These are phyloP conservation scores for Hucho hucho DNA, from an alignment of 2,113 vertebrate genomes.

Conservation along the genomic window DNA sequence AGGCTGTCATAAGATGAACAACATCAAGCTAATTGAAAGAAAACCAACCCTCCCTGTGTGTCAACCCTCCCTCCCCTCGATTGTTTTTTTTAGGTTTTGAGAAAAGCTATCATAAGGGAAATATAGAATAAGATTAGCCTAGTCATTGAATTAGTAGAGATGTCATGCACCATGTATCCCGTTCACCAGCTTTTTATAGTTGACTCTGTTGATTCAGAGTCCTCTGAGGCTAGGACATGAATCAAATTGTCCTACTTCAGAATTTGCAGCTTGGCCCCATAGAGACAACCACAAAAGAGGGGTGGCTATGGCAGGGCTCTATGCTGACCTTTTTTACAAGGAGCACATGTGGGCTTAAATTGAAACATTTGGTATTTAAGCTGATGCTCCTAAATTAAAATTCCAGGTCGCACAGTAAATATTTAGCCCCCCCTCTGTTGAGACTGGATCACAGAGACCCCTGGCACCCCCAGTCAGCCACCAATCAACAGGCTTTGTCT, in stretches of 20 bases:
- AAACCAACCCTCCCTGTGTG: not conserved
- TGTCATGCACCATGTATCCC: too few relatives aligned
- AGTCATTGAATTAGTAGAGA: conserved; percentile 3
- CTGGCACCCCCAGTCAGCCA: conserved; percentile 31
- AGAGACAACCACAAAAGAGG: too few relatives aligned
- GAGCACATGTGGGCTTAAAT: too few relatives aligned
- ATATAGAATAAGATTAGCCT: not conserved
- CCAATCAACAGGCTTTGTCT: conserved; percentile 67
- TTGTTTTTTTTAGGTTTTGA: not conserved
- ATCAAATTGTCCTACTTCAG: too few relatives aligned
- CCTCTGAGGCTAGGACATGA: not conserved
- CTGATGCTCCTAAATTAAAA: too few relatives aligned
- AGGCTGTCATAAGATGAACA: conserved; percentile 37
- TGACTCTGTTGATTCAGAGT: conserved; percentile 13
- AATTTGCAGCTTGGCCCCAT: too few relatives aligned
- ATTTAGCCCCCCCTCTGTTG: conserved; percentile 13
- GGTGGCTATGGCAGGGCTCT: too few relatives aligned
- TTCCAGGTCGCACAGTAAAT: too few relatives aligned
- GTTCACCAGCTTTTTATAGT: not conserved
- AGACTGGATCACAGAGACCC: conserved; percentile 42
- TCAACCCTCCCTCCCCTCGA: not conserved
- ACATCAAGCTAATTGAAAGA: conserved; percentile 23
- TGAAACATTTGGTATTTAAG: too few relatives aligned
- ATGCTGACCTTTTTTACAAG: too few relatives aligned
- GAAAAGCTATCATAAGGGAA: not conserved